A percentile compares a stretch with the other conserved stretches of the same genome.
phyloP scores from a whole-genome alignment of 2,888 invertebrate species.

The Agapostemon virescens region DNA sequence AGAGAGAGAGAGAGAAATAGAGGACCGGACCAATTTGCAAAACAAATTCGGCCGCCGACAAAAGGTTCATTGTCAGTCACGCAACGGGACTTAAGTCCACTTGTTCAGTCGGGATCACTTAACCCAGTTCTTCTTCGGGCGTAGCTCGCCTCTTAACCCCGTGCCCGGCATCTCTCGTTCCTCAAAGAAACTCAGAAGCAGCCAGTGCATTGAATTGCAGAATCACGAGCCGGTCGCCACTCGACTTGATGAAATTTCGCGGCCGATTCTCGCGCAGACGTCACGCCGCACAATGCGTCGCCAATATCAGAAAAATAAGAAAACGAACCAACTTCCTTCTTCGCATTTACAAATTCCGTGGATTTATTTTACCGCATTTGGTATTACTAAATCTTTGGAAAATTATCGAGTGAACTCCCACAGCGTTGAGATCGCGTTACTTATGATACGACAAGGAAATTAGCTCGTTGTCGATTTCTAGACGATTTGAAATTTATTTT shows the following conservation, averaged over 20 bases:
- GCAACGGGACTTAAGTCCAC: constrained; percentile 48
- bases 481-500: background rate
- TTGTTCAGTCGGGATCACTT: constrained; percentile 55
- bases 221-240: constrained; percentile 28
- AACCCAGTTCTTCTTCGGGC: constrained; percentile 54
- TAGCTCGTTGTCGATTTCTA: too few species aligned
- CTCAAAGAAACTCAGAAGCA: constrained; percentile 48
- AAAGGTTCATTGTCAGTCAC: constrained; percentile 63
- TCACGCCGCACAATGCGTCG: background rate
- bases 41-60: constrained; percentile 48
- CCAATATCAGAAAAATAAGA: background rate
- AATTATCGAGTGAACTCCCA: background rate
- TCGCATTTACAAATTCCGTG: background rate
- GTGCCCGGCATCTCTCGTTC: constrained; percentile 45
- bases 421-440: too few species aligned
- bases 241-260: constrained; percentile 46
- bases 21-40: constrained; percentile 53
- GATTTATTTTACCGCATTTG: background rate
- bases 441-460: too few species aligned
- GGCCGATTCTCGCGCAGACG: constrained; percentile 6
- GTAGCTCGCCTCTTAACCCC: constrained; percentile 56
- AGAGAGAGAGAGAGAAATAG: too few species aligned
- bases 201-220: constrained; percentile 58
- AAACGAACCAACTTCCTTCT: background rate
- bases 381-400: background rate